phyloP scores from a whole-genome alignment of 2,888 invertebrate genomes.

The Disparrhopalites patrizii region DNA sequence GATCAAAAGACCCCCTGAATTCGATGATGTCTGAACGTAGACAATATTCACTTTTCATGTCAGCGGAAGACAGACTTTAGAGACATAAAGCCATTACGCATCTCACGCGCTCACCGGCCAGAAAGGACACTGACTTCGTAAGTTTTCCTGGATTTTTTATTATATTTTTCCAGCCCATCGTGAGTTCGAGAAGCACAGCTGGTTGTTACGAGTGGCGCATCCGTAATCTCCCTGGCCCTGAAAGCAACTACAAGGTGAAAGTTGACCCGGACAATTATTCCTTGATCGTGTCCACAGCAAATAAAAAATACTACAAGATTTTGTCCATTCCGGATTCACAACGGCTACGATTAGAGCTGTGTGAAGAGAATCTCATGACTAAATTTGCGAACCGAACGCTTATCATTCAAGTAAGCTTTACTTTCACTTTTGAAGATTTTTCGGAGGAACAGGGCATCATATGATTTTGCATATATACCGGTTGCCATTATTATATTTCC shows the following conservation, averaged over 20 bases:
- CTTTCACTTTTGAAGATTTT: too few relatives aligned
- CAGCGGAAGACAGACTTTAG: too few relatives aligned
- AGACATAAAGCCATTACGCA: too few relatives aligned
- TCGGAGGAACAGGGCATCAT: neutral
- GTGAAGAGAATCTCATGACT: neutral
- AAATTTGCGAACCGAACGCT: constrained; percentile 18
- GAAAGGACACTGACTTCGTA: too few relatives aligned
- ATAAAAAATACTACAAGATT: constrained; percentile 26
- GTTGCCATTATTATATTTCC: too few relatives aligned
- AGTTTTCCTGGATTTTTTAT: too few relatives aligned
- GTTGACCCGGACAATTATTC: neutral
- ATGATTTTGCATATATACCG: too few relatives aligned
- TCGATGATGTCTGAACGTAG: too few relatives aligned
- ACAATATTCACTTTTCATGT: too few relatives aligned
- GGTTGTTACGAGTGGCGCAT: constrained; percentile 24
- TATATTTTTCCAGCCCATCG: constrained; percentile 15
- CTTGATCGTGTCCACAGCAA: constrained; percentile 5
- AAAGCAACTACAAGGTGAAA: constrained; percentile 15
- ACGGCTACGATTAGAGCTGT: constrained; percentile 5
- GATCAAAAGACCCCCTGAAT: too few relatives aligned
- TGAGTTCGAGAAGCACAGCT: constrained; percentile 3
- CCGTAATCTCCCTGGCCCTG: constrained; percentile 18
- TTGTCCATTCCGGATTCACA: constrained; percentile 12
- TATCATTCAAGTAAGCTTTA: constrained; percentile 21
- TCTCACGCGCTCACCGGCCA: too few relatives aligned